Evolutionary conservation across 1,140 invertebrate species (phyloP).

Genomic region (Caenorhabditis elegans): DNA sequence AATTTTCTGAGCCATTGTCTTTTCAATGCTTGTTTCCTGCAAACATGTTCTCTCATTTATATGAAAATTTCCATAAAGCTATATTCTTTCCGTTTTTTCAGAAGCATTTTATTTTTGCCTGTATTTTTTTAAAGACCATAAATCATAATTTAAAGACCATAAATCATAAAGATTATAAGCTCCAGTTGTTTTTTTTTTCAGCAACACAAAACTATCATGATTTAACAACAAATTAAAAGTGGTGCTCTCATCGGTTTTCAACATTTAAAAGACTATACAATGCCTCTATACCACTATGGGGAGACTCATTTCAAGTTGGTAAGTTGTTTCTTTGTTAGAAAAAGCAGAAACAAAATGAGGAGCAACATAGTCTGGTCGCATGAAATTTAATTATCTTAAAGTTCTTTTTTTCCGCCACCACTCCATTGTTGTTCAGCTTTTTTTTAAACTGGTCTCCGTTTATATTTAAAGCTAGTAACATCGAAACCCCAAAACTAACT

Average conservation of each 20-base stretch:
- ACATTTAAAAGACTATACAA: background rate
- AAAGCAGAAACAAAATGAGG: background rate
- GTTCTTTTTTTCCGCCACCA: too few relatives aligned
- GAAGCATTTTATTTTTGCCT: too few relatives aligned
- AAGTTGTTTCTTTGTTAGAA: background rate
- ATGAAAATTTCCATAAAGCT: too few relatives aligned
- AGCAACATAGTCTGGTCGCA: background rate
- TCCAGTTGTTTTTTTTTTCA: too few relatives aligned
- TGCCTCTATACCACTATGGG: background rate
- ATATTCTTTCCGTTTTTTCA: background rate
- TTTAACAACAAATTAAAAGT: background rate
- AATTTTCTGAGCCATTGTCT: background rate
- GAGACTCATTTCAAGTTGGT: slow-evolving; percentile 9
- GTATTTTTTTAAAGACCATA: background rate
- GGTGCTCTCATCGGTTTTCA: background rate
- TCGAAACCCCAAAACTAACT: too few relatives aligned
- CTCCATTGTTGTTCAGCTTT: too few relatives aligned
- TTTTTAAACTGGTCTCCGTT: too few relatives aligned
- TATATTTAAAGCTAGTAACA: too few relatives aligned
- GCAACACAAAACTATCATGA: background rate
- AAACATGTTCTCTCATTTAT: background rate
- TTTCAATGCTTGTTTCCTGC: background rate
- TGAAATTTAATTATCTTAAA: background rate
- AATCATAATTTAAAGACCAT: too few relatives aligned
- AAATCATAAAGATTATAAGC: background rate